A percentile compares a stretch with the other conserved stretches of the same genome.
These are phyloP conservation scores for Drosophila meridiana DNA, from an alignment of 2,888 invertebrate genomes.

Conservation along the genomic window DNA sequence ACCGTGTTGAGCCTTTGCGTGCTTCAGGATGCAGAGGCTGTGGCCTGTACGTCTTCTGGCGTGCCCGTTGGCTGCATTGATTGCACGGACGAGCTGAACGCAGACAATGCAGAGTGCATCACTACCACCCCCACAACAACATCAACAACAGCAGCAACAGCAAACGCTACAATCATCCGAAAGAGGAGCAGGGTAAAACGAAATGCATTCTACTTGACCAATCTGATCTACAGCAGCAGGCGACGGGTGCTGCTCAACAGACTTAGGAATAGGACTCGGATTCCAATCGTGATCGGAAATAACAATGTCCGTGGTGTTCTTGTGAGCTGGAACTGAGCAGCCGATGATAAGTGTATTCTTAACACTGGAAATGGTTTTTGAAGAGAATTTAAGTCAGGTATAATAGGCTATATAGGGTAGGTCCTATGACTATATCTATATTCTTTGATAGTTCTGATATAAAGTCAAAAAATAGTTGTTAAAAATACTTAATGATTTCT, in stretches of 20 bases:
- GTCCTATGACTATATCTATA: no score
- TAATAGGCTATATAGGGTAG: no score
- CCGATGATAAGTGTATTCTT: no score
- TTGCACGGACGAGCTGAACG: background rate
- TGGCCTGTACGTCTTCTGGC: constrained; percentile 5
- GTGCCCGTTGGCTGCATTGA: constrained; percentile 19
- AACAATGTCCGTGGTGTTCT: no score
- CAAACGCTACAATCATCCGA: background rate
- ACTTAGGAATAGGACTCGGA: background rate
- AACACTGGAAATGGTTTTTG: no score
- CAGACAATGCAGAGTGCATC: background rate
- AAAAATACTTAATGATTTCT: no score
- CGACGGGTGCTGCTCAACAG: background rate
- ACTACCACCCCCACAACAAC: constrained; percentile 6
- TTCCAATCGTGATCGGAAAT: background rate
- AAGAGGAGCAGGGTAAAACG: background rate
- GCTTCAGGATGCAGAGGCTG: constrained; percentile 3
- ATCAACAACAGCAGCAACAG: constrained; percentile 1
- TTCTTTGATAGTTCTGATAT: no score
- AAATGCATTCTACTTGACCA: background rate
- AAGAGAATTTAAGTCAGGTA: no score
- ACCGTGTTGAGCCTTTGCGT: background rate
- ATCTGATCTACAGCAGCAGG: background rate
- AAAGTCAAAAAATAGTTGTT: no score
- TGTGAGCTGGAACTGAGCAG: no score